These are phyloP conservation scores for Zoanthus sansibaricus DNA, from an alignment of 92 coral and sea anemone genomes.

Conservation along the genomic window DNA sequence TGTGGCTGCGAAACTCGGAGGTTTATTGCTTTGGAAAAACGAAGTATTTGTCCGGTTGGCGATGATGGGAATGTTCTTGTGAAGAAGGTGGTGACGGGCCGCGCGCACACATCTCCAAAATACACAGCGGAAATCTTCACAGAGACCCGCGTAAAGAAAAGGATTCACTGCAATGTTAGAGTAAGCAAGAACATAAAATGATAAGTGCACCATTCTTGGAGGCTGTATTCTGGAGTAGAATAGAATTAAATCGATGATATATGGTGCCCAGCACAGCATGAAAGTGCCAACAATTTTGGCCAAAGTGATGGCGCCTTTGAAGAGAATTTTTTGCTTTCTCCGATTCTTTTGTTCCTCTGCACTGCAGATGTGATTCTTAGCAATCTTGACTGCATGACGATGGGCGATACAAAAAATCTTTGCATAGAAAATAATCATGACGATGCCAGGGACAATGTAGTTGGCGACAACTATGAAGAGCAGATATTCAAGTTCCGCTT, in stretches of 20 bases:
- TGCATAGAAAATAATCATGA: constrained; percentile 69
- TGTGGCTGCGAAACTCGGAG: no score
- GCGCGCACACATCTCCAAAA: constrained; percentile 43
- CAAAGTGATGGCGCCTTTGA: constrained; percentile 81
- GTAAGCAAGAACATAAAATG: constrained; percentile 67
- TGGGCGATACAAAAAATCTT: constrained; percentile 81
- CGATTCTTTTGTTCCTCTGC: constrained; percentile 63
- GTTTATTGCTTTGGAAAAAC: constrained; percentile 11
- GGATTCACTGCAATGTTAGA: constrained; percentile 81
- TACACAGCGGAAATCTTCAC: constrained; percentile 80
- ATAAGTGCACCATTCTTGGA: constrained; percentile 49
- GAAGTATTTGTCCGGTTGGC: constrained; percentile 26
- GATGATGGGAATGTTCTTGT: constrained; percentile 11
- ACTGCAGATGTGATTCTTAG: constrained; percentile 60
- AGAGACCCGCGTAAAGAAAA: constrained; percentile 80
- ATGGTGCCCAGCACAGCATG: constrained; percentile 84
- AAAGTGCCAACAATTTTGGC: constrained; percentile 81
- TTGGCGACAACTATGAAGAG: constrained; percentile 71
- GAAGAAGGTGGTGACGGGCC: neutral
- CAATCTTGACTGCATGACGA: constrained; percentile 76
- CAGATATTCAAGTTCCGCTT: constrained; percentile 48
- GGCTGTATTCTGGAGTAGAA: constrained; percentile 18
- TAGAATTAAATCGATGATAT: constrained; percentile 56
- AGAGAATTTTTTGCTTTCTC: constrained; percentile 58
- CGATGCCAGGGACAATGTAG: constrained; percentile 75